These are phyloP conservation scores for Ennomos fuscantarius DNA, from an alignment of 2,888 invertebrate species.

Conservation along the genomic window DNA sequence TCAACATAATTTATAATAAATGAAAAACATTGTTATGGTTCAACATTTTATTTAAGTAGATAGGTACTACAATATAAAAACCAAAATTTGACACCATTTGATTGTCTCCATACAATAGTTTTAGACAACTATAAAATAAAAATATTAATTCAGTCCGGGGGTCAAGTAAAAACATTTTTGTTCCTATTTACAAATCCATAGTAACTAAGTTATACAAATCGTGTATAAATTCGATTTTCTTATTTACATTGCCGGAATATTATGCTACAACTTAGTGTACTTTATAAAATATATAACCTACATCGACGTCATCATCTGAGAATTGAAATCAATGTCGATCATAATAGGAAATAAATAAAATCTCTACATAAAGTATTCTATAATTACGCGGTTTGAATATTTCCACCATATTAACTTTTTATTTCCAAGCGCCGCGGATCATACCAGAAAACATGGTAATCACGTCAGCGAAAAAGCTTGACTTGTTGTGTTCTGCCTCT, in stretches of 20 bases:
- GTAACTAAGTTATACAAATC: constrained; percentile 41
- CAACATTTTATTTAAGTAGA: constrained; percentile 61
- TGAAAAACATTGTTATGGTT: constrained; percentile 43
- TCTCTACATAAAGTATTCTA: constrained; percentile 11
- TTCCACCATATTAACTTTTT: background rate
- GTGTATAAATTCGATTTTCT: constrained; percentile 56
- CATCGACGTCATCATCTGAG: constrained; percentile 13
- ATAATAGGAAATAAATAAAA: constrained; percentile 13
- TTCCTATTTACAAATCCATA: constrained; percentile 50
- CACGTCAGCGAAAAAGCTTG: no score
- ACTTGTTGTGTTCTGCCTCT: no score
- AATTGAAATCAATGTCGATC: constrained; percentile 8
- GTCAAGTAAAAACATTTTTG: constrained; percentile 49
- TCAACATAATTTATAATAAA: background rate
- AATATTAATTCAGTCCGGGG: constrained; percentile 47
- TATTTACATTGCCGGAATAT: constrained; percentile 57
- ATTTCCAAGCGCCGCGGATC: no score
- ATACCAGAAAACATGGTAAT: no score
- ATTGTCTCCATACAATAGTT: constrained; percentile 34
- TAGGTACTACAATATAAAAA: constrained; percentile 52
- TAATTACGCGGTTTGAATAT: background rate
- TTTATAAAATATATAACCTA: constrained; percentile 4
- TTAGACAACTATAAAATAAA: constrained; percentile 29
- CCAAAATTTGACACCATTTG: constrained; percentile 65
- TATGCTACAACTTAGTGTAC: constrained; percentile 40